Evolutionary conservation across 2,888 invertebrate species (phyloP).

Genomic region (Anticlea derivata): DNA sequence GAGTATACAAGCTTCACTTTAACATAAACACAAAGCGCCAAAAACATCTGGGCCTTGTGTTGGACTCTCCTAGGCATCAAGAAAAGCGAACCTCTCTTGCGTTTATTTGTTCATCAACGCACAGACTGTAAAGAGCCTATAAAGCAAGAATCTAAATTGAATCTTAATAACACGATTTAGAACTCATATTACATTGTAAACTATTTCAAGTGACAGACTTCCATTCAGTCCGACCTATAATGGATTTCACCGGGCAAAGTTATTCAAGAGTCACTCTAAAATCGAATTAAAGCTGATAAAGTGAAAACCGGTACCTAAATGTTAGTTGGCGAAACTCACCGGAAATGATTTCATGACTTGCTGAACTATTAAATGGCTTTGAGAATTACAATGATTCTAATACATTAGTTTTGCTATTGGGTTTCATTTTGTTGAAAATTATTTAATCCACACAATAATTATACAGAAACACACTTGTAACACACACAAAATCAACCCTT

Average conservation of each 20-base stretch:
- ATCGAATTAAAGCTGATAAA: conserved; percentile 51
- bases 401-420: conserved; percentile 9
- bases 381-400: conserved; percentile 24
- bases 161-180: background rate
- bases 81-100: too few relatives aligned
- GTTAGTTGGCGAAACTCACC: conserved; percentile 37
- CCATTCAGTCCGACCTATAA: conserved; percentile 42
- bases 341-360: conserved; percentile 44
- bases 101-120: too few relatives aligned
- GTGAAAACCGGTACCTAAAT: conserved; percentile 47
- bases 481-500: too few relatives aligned
- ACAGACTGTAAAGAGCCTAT: too few relatives aligned
- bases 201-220: conserved; percentile 10
- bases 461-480: too few relatives aligned
- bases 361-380: conserved; percentile 40
- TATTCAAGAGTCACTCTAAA: conserved; percentile 51
- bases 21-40: too few relatives aligned
- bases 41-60: too few relatives aligned
- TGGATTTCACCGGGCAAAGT: conserved; percentile 46
- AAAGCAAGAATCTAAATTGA: too few relatives aligned
- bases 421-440: background rate
- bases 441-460: too few relatives aligned
- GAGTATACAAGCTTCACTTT: background rate
- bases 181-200: background rate
- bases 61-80: too few relatives aligned